These are phyloP conservation scores for Malaclemys terrapin DNA, from an alignment of 2,113 vertebrate species.

Conservation along the genomic window DNA sequence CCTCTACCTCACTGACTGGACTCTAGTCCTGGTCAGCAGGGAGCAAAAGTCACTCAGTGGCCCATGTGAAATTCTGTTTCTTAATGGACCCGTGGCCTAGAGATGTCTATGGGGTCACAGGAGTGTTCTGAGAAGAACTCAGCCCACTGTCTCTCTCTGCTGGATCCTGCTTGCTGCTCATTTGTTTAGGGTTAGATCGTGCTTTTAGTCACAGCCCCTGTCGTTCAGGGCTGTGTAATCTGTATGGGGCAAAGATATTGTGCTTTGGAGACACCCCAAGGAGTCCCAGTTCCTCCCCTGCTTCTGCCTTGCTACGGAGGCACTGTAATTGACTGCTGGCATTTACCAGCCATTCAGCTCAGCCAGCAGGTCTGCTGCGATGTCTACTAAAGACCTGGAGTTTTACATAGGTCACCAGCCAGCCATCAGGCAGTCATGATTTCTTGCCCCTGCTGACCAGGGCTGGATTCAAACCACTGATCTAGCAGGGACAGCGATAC, in stretches of 20 bases:
- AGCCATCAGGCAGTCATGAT: neutral
- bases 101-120: neutral
- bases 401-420: neutral
- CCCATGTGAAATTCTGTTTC: neutral
- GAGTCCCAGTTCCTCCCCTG: neutral
- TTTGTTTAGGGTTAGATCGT: neutral
- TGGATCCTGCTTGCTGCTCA: neutral
- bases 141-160: neutral
- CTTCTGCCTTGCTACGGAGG: neutral
- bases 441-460: neutral
- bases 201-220: neutral
- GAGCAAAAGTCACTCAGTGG: no score
- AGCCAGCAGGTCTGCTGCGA: neutral
- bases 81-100: neutral
- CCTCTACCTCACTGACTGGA: neutral
- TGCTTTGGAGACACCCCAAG: neutral
- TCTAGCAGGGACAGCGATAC: neutral
- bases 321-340: neutral
- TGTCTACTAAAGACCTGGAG: neutral
- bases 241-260: neutral
- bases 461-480: neutral
- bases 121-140: neutral
- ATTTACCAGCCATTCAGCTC: neutral
- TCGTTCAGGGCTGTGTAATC: neutral
- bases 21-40: neutral